Base-by-base conservation (phyloP, 2,113 vertebrate species). In the Phyllopteryx taeniolatus region DNA sequence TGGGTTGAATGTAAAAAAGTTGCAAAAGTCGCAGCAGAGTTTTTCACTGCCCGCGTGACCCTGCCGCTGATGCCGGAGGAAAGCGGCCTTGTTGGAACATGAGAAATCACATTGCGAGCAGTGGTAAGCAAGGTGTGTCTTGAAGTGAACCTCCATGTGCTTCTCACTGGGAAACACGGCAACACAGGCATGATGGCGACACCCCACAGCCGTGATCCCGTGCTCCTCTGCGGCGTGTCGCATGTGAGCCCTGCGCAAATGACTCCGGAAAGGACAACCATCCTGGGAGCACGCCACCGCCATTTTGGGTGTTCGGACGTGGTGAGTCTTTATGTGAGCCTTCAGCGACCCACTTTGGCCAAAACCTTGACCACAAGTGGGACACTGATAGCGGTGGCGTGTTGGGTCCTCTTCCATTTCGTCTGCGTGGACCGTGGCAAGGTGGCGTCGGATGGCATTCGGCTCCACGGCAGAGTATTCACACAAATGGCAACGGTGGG, bases 61-160 rank as follows among this genome's bases (percentile, higher is more conserved):
- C 43, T 94, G 93, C 27, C 95, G 94, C 85, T 92, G 95, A 86
- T 99, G 98, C 74, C 93, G 95, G 72, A 95, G 94, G 72, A 96
- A 96, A 20, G 90, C 62, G 0, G 91, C 93, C 84, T 99, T 99
- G 80, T 98, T 99, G 84, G 98, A 98, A 84, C 96, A 97, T 53
- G 94, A 94, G 57, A 99, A 99, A 67, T 95, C 93, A 0, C 98
- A 99, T 61, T 95, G 92, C 0, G 95, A 89, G 89, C 98, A 99
- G 88, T 98, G 98, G 86, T 98, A 99, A 66, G 97, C 94, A 0
- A 94, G 94, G 87, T 99, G 98, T 5, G 92, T 96, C 76, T 93
- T 95, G 31, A 92, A 91, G 84, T 99, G 98, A 51, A 73, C 85
- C 81, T 98, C 94, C 97, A 99, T 99, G 72, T 93, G 93, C 14